Conservation (phyloP, 1,140 invertebrate species). For the Adoxophyes honmai region DNA sequence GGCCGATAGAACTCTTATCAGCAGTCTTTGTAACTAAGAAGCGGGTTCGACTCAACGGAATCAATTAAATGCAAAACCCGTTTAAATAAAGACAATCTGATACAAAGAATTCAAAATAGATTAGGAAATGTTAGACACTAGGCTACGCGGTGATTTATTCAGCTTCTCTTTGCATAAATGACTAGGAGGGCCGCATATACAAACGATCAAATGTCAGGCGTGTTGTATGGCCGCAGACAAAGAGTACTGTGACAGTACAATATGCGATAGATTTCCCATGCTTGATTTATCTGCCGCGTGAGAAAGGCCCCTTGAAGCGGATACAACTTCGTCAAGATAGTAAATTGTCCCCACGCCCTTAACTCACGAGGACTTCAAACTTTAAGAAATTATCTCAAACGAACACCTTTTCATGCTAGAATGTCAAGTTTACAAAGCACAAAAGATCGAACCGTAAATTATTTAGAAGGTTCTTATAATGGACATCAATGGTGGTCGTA, state of each 20-base stretch:
- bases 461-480: background rate
- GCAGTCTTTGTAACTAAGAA: conserved; percentile 54
- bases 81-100: background rate
- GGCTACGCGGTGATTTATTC: background rate
- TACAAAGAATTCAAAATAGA: background rate
- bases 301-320: conserved; percentile 37
- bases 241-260: conserved; percentile 18
- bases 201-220: conserved; percentile 31
- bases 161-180: background rate
- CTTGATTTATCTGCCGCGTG: conserved; percentile 41
- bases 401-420: background rate
- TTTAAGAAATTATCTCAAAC: background rate
- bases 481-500: background rate
- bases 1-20: conserved; percentile 64
- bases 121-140: too few species aligned
- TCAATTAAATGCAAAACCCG: conserved; percentile 41
- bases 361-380: background rate
- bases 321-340: conserved; percentile 15
- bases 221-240: conserved; percentile 26
- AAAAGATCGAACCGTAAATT: background rate
- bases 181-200: background rate
- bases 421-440: too few species aligned
- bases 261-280: conserved; percentile 37
- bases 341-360: background rate
- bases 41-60: conserved; percentile 43